These are phyloP conservation scores for Paratilapia polleni DNA, from an alignment of 2,113 vertebrate species.

Conservation along the genomic window DNA sequence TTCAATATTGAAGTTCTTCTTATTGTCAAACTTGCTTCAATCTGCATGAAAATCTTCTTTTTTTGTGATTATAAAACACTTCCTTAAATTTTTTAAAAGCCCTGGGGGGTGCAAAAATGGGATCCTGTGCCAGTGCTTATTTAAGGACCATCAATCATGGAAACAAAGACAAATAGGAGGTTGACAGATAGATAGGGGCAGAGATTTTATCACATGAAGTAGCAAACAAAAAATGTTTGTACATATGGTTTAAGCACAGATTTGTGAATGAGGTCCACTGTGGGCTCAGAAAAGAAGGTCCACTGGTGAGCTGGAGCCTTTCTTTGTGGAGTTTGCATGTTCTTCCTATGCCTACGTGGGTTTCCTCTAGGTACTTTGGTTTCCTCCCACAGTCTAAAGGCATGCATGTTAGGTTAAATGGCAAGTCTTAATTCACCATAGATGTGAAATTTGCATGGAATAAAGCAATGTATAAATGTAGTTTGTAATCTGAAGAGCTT, in stretches of 20 bases:
- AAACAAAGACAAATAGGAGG: neutral
- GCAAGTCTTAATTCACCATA: neutral
- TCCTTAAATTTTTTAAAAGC: neutral
- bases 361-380: neutral
- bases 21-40: neutral
- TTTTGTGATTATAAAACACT: neutral
- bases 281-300: neutral
- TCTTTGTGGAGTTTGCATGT: neutral
- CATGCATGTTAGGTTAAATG: neutral
- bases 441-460: neutral
- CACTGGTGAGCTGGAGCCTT: neutral
- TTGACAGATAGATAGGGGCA: neutral
- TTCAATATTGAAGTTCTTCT: neutral
- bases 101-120: neutral
- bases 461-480: neutral
- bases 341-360: too few relatives aligned
- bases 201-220: too few relatives aligned
- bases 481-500: neutral
- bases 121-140: rapidly evolving
- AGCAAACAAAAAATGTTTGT: neutral
- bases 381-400: neutral
- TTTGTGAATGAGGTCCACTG: neutral
- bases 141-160: neutral
- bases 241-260: neutral
- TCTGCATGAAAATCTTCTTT: neutral